A percentile compares a stretch with the other conserved stretches of the same genome.
Conservation (phyloP, 2,113 vertebrate species). For the Clinocottus analis region DNA sequence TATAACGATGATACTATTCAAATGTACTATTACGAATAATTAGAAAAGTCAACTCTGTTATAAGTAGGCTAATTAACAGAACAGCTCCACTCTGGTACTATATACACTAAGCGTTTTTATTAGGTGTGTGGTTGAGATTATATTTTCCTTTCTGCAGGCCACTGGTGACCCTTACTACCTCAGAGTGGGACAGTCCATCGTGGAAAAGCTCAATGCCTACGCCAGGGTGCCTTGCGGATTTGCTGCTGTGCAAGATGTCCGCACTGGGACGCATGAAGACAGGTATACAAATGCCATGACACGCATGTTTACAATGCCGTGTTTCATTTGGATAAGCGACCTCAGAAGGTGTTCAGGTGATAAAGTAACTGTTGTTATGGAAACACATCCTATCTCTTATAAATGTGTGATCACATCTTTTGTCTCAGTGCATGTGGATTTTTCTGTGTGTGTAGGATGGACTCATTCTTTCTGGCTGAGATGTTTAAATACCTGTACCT, state of each 20-base stretch:
- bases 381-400: not conserved
- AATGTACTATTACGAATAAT: not conserved
- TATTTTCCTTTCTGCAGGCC: slow-evolving; percentile 82
- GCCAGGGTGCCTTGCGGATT: slow-evolving; percentile 98
- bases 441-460: slow-evolving; percentile 87
- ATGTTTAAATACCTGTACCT: slow-evolving; percentile 99
- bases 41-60: not conserved
- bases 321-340: not conserved
- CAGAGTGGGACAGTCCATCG: slow-evolving; percentile 97
- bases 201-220: slow-evolving; percentile 97
- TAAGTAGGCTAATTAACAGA: not conserved
- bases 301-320: not conserved
- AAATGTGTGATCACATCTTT: not conserved
- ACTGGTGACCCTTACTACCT: slow-evolving; percentile 98
- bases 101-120: not conserved
- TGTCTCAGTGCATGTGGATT: not conserved
- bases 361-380: not conserved
- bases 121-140: not conserved
- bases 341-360: no score
- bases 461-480: slow-evolving; percentile 98
- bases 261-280: slow-evolving; percentile 97
- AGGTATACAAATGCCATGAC: slow-evolving; percentile 79
- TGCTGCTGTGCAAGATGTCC: slow-evolving; percentile 98
- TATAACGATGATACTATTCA: not conserved
- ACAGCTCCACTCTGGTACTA: not conserved